phyloP scores from a whole-genome alignment of 2,888 invertebrate species.

The Epistrophe grossulariae region DNA sequence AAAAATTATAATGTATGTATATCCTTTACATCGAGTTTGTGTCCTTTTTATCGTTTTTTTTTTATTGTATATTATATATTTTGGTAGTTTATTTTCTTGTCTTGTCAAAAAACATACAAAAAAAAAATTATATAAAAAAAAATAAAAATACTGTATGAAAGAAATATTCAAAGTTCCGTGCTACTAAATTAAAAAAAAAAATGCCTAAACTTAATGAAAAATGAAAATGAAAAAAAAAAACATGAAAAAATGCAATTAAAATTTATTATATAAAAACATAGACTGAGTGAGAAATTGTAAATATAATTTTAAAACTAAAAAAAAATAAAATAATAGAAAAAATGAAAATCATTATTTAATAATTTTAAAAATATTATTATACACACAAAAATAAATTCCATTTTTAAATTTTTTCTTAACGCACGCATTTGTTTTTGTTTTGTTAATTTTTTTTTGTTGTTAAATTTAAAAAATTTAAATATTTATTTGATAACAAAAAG shows the following conservation, averaged over 20 bases:
- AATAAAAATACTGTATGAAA: constrained; percentile 37
- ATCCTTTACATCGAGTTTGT: constrained; percentile 52
- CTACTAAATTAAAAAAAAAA: constrained; percentile 56
- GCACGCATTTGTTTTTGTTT: constrained; percentile 25
- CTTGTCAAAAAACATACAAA: constrained; percentile 24
- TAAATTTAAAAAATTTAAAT: constrained; percentile 48
- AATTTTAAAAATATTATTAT: constrained; percentile 11
- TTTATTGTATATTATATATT: constrained; percentile 40
- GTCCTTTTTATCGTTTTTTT: constrained; percentile 45
- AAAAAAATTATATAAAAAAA: background rate
- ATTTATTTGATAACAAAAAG: constrained; percentile 16
- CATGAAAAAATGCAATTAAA: constrained; percentile 37
- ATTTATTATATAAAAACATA: constrained; percentile 71
- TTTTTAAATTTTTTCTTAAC: constrained; percentile 38
- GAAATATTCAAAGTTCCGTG: constrained; percentile 74
- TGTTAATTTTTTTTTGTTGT: constrained; percentile 48
- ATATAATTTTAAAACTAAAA: constrained; percentile 54
- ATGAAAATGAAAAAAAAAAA: constrained; percentile 16
- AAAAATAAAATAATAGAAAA: constrained; percentile 34
- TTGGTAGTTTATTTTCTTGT: constrained; percentile 58
- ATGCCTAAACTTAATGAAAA: constrained; percentile 64
- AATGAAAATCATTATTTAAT: constrained; percentile 23
- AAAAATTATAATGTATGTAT: constrained; percentile 42
- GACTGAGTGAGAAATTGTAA: constrained; percentile 76
- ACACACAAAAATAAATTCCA: constrained; percentile 43